Conservation (phyloP, 2,113 vertebrate genomes). For the Penelope pileata region DNA sequence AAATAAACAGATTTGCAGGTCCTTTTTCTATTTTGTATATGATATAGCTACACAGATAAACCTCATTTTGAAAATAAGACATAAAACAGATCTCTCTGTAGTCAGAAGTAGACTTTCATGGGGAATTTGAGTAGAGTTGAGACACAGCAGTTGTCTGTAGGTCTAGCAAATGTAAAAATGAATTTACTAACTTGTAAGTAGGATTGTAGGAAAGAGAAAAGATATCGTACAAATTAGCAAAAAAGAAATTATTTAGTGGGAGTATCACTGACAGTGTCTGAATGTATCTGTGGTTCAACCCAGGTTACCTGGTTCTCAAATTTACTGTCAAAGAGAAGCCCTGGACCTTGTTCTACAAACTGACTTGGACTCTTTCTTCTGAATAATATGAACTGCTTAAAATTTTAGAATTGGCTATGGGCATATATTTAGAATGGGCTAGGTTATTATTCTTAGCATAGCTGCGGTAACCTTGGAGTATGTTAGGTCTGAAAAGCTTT, state of each 20-base stretch:
- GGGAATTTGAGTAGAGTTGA: neutral
- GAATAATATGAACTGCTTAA: neutral
- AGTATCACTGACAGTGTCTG: neutral
- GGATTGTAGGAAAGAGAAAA: neutral
- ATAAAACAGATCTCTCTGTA: too few species aligned
- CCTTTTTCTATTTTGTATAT: neutral
- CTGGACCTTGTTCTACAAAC: neutral
- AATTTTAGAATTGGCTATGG: neutral
- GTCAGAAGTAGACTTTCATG: neutral
- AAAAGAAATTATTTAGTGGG: neutral
- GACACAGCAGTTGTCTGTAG: neutral
- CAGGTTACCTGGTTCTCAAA: neutral
- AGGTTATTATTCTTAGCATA: neutral
- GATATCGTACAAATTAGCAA: neutral
- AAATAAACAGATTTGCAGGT: neutral
- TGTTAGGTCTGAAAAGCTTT: neutral
- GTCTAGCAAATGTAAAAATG: neutral
- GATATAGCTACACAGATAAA: neutral
- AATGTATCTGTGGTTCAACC: neutral
- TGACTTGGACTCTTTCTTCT: neutral
- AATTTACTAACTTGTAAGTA: neutral
- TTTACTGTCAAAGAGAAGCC: neutral
- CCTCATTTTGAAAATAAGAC: too few species aligned
- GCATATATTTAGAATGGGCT: neutral
- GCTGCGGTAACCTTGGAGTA: neutral